Base-by-base conservation (phyloP, 2,888 invertebrate species). In the Metacarcinus magister region DNA sequence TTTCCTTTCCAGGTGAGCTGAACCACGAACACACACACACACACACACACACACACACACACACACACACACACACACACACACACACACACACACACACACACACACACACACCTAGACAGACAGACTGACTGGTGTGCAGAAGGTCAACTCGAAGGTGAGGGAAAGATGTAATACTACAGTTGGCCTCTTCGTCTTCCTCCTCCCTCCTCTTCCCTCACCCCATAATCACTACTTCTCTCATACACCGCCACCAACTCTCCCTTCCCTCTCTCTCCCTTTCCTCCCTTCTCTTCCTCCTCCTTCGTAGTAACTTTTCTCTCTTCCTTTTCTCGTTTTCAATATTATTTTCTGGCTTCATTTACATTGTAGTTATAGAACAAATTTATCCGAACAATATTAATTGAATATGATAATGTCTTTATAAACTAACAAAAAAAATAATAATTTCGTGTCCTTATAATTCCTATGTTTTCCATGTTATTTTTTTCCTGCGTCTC, bases 161-260 rank as follows among this genome's bases (percentile, higher is more conserved):
- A 82, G 82, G 82, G 82, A 82, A 82, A 82, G 82, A 82, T 82
- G 32, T 82, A 82, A n/a, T n/a, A n/a, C 10, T 32, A 82, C 82
- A 32, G 32, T 4, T 82, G 32, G 28, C 28, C 32, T 67, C 67
- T 67, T 67, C 82, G 19, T 82, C 82, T 23, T 82, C 82, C 82
- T 82, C 82, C 82, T 82, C 82, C 32, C 32, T 67, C n/a, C 23
- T 67, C 67, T 23, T 67, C 67, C 82, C 32, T 82, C 10, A 82
- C 82, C 82, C 82, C 32, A 82, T 82, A 82, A 82, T 82, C 82
- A 32, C 32, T 82, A 32, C 32, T 32, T 82, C 82, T 32, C 82
- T 82, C 82, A 82, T 82, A 82, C 82, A 28, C 82, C 32, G 10
- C 82, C 82, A 32, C 82, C 82, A 82, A 82, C 82, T 32, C 82